These are phyloP conservation scores for Scatophagus argus DNA, from an alignment of 2,113 vertebrate species.

Conservation along the genomic window DNA sequence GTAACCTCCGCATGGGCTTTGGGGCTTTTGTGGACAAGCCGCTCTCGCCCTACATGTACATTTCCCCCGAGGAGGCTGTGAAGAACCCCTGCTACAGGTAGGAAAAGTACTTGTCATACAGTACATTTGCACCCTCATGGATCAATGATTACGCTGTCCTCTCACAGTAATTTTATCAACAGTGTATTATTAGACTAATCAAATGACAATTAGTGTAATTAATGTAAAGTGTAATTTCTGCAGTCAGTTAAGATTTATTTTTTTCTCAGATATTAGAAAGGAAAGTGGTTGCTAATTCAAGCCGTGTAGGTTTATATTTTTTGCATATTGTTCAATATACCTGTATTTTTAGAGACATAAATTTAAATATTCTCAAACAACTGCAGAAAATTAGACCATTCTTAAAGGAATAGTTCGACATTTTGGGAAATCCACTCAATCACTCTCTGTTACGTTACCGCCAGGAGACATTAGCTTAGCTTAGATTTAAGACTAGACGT, in stretches of 20 bases:
- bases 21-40: conserved; percentile 99
- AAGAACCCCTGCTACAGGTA: conserved; percentile 94
- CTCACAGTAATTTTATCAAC: neutral
- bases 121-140: neutral
- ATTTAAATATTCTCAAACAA: neutral
- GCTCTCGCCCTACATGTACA: conserved; percentile 95
- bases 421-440: too few species aligned
- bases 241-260: neutral
- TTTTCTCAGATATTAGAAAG: neutral
- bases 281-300: neutral
- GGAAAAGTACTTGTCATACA: neutral
- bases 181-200: neutral
- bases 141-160: neutral
- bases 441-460: too few species aligned
- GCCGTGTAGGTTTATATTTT: neutral
- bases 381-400: neutral
- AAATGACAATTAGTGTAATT: neutral
- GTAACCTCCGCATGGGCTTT: conserved; percentile 96
- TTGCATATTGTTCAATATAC: neutral
- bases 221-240: neutral
- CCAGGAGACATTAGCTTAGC: too few species aligned
- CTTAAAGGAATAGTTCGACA: neutral
- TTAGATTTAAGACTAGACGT: too few species aligned
- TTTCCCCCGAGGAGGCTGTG: conserved; percentile 90
- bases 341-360: neutral